Conservation (phyloP, 1,140 invertebrate species). For the Drosophila takahashii region DNA sequence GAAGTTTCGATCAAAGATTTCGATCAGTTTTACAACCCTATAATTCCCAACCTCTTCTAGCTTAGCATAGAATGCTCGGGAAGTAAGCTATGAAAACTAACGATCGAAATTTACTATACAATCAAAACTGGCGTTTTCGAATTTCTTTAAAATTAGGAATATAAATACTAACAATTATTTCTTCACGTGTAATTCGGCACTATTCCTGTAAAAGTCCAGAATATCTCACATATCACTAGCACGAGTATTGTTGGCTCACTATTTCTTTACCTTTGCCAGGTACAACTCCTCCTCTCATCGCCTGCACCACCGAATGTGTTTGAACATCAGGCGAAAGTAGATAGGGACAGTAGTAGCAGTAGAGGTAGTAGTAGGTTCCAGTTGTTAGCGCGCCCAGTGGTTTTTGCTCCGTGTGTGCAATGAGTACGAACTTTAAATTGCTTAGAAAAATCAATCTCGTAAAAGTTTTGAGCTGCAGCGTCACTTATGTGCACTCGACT, state of each 20-base stretch:
- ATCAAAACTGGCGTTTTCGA: too few relatives aligned
- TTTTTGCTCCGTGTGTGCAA: conserved; percentile 46
- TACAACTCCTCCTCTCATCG: background rate
- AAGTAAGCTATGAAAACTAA: background rate
- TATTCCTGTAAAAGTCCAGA: conserved; percentile 2
- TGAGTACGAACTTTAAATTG: conserved; percentile 74
- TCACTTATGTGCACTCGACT: conserved; percentile 68
- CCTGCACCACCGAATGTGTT: background rate
- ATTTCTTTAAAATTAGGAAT: background rate
- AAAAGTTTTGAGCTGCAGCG: conserved; percentile 70
- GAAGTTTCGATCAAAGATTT: background rate
- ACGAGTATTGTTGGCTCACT: conserved; percentile 22
- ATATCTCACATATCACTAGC: conserved; percentile 41
- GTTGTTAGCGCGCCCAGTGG: conserved; percentile 31
- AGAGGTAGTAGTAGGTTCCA: conserved; percentile 1
- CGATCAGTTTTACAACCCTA: background rate
- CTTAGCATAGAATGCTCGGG: too few relatives aligned
- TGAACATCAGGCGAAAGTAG: conserved; percentile 5
- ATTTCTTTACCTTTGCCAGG: conserved; percentile 23
- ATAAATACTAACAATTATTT: background rate
- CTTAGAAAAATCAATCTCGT: conserved; percentile 82
- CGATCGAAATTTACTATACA: background rate
- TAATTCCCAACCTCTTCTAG: background rate
- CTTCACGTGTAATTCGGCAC: background rate
- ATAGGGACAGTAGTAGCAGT: conserved; percentile 9